Percentiles rank a stretch among this genome's conserved stretches.
These are phyloP conservation scores for Drosophila repletoides DNA, from an alignment of 1,140 invertebrate species.

Conservation along the genomic window DNA sequence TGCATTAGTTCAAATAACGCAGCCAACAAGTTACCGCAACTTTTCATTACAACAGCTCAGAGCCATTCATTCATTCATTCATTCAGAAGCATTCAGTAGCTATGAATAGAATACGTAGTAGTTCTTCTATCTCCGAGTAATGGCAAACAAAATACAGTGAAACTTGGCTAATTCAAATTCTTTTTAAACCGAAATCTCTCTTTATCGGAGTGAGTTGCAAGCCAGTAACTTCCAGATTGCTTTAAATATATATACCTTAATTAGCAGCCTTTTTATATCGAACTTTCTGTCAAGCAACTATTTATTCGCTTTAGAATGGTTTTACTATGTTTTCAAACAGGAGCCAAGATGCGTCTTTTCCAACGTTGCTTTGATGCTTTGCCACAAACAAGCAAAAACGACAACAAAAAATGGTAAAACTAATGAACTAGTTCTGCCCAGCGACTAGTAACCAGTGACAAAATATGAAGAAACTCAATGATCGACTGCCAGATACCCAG, in stretches of 20 bases:
- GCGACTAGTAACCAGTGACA: conserved; percentile 37
- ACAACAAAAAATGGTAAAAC: conserved; percentile 38
- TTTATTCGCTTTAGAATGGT: too few relatives aligned
- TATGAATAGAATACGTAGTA: conserved; percentile 29
- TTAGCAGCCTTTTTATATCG: too few relatives aligned
- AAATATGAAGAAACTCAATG: conserved; percentile 39
- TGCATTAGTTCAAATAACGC: conserved; percentile 39
- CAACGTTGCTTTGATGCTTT: conserved; percentile 33
- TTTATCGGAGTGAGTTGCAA: too few relatives aligned
- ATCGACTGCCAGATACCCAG: too few relatives aligned
- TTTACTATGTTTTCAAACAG: too few relatives aligned
- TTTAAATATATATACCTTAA: too few relatives aligned
- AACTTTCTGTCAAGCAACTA: too few relatives aligned
- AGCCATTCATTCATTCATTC: conserved; percentile 37
- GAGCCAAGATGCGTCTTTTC: conserved; percentile 7
- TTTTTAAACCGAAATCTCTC: too few relatives aligned
- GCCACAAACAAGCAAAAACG: conserved; percentile 26
- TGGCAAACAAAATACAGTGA: conserved; percentile 16
- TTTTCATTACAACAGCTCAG: conserved; percentile 61
- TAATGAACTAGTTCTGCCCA: conserved; percentile 65
- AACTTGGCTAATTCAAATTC: too few relatives aligned
- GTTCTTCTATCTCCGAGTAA: conserved; percentile 16
- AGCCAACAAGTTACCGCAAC: conserved; percentile 53
- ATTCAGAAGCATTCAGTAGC: too few relatives aligned
- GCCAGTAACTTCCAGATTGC: too few relatives aligned